Evolutionary conservation across 2,113 vertebrate genomes (phyloP), one percentile per base, ranked within the genome.

Genomic region (Cygnus atratus): DNA sequence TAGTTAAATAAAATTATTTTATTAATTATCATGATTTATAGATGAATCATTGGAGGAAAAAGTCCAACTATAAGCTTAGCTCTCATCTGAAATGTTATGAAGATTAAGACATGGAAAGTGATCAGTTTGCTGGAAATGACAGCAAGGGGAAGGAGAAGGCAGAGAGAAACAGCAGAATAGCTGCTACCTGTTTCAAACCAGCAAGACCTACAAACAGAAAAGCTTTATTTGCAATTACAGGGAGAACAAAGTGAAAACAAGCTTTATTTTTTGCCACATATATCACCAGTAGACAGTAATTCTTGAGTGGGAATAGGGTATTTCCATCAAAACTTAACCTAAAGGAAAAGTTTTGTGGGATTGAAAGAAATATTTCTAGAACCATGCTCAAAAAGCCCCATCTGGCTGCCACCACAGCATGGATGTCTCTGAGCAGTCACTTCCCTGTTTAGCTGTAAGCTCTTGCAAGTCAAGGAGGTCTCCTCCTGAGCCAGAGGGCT

Each of bases 1-100:
- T 75, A 86, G n/a, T n/a, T 52, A 91, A 93, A 87, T 78, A 86
- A 15, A 92, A 84, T 58, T 65, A 71, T 86, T 86, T 92, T 77
- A 67, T 81, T 92, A 5, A 41, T 70, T 63, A 57, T 9, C 26
- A 63, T 35, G 19, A 68, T 89, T 95, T 96, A 68, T 58, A 83
- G 61, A 65, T 61, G 17, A 89, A 29, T 88, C 66, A n/a, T 10
- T 76, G 48, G 48, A 72, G 12, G 74, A 54, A 91, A 88, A 57
- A 18, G 14, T 35, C 28, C 61, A 58, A 12, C 20, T 55, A 31
- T 68, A 80, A 74, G 3, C 25, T 81, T 74, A 1, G 54, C 13
- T 82, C 14, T 76, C 22, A 61, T 65, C 26, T 48, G 35, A 89
- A 82, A 65, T 2, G 3, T 24, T 79, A 41, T 4, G 1, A 84